A percentile compares a stretch with the other conserved stretches of the same genome.
phyloP scores from a whole-genome alignment of 2,888 invertebrate genomes.

The Philopedon plagiatum region DNA sequence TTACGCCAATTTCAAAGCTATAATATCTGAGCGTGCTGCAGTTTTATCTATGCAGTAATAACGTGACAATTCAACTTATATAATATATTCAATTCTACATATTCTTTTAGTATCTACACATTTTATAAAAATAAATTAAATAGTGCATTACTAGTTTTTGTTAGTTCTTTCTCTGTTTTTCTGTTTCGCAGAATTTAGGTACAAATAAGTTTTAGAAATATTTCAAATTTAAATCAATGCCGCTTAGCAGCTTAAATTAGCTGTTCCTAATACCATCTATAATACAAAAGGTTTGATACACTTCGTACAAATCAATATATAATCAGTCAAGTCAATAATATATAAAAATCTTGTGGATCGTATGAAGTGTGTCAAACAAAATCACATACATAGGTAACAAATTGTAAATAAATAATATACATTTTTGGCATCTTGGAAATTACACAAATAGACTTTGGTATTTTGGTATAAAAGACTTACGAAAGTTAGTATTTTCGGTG shows the following conservation, averaged over 20 bases:
- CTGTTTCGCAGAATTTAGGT: too few relatives aligned
- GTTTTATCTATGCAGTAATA: too few relatives aligned
- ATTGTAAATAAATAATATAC: conserved; percentile 70
- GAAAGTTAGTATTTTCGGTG: conserved; percentile 55
- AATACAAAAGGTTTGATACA: conserved; percentile 54
- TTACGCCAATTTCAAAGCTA: too few relatives aligned
- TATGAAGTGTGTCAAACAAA: conserved; percentile 60
- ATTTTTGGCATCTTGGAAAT: conserved; percentile 75
- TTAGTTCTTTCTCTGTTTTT: too few relatives aligned
- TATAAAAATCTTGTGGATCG: conserved; percentile 54
- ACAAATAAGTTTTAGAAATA: conserved; percentile 47
- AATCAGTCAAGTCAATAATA: conserved; percentile 62
- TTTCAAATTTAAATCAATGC: conserved; percentile 28
- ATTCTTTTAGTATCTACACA: too few relatives aligned
- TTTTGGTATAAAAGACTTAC: conserved; percentile 71
- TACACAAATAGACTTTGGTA: conserved; percentile 79
- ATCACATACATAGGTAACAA: conserved; percentile 70
- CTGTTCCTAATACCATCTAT: conserved; percentile 44
- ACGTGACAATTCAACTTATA: too few relatives aligned
- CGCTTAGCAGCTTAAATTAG: conserved; percentile 38
- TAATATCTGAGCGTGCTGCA: too few relatives aligned
- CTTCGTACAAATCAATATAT: conserved; percentile 57
- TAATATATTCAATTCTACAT: too few relatives aligned
- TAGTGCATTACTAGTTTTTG: too few relatives aligned
- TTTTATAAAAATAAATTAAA: too few relatives aligned